These are phyloP conservation scores for Goniozus legneri DNA, from an alignment of 1,140 invertebrate genomes.

Conservation along the genomic window DNA sequence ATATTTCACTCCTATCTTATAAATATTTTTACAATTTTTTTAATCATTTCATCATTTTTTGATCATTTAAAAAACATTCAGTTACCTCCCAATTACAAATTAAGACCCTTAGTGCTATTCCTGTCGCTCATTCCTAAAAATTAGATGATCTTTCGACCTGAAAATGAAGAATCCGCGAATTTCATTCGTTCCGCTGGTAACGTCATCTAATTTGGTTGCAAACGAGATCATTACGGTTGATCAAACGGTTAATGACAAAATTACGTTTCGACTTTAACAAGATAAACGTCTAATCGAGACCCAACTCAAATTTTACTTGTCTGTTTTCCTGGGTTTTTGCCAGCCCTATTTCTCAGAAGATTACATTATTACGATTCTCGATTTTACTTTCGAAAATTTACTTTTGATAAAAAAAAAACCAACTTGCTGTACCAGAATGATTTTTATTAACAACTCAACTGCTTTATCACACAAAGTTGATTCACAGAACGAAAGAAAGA, in stretches of 20 bases:
- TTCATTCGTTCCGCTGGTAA: too few relatives aligned
- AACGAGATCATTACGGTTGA: constrained; percentile 19
- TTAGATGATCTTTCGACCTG: too few relatives aligned
- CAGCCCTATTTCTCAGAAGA: not conserved
- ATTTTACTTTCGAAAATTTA: not conserved
- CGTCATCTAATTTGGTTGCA: constrained; percentile 21
- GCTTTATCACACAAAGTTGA: too few relatives aligned
- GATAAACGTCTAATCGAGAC: constrained; percentile 11
- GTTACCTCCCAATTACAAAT: too few relatives aligned
- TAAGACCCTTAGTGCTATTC: too few relatives aligned
- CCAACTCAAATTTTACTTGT: not conserved
- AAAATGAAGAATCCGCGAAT: too few relatives aligned
- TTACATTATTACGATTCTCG: not conserved
- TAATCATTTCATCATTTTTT: too few relatives aligned
- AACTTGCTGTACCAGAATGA: not conserved
- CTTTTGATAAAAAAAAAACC: not conserved
- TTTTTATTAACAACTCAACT: not conserved
- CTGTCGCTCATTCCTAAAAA: too few relatives aligned
- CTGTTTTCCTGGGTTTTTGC: not conserved
- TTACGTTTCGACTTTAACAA: constrained; percentile 17
- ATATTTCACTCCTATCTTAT: too few relatives aligned
- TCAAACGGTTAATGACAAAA: constrained; percentile 26
- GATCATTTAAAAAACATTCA: too few relatives aligned
- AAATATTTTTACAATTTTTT: too few relatives aligned
- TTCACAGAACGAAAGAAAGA: too few relatives aligned